Evolutionary conservation across 2,888 invertebrate genomes (phyloP).

Genomic region (Meiosimyza platycephala): DNA sequence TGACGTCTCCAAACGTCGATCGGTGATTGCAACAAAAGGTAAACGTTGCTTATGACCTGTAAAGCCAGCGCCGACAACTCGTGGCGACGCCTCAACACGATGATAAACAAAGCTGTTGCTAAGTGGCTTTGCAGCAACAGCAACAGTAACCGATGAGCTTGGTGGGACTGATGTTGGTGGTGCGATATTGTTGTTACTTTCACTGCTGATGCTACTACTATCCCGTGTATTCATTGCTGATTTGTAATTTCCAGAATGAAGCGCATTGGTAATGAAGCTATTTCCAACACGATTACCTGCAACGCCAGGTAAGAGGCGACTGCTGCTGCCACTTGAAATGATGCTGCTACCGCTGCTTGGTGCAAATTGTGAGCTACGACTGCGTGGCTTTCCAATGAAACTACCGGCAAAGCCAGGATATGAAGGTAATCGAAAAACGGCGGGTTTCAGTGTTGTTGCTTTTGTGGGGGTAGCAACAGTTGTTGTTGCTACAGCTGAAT

Average conservation of each 20-base stretch:
- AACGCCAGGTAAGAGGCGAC: constrained; percentile 16
- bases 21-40: constrained; percentile 67
- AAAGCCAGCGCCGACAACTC: constrained; percentile 55
- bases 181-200: constrained; percentile 29
- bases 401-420: constrained; percentile 57
- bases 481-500: constrained; percentile 37
- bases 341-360: constrained; percentile 53
- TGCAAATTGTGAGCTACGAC: constrained; percentile 59
- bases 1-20: constrained; percentile 63
- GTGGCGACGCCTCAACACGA: constrained; percentile 61
- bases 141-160: constrained; percentile 5
- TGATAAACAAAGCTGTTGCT: constrained; percentile 65
- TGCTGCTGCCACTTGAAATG: constrained; percentile 37
- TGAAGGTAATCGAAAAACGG: constrained; percentile 55
- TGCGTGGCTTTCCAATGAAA: constrained; percentile 58
- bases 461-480: constrained; percentile 1
- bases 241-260: constrained; percentile 34
- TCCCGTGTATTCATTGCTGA: constrained; percentile 15
- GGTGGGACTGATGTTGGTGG: constrained; percentile 32
- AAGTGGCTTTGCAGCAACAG: constrained; percentile 19
- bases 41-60: constrained; percentile 62
- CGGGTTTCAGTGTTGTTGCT: constrained; percentile 51
- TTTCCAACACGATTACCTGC: constrained; percentile 44
- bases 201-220: constrained; percentile 5
- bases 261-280: constrained; percentile 29